Evolutionary conservation across 2,113 vertebrate genomes (phyloP), one percentile per base, ranked within the genome.

Genomic region (Telmatochromis sp.): DNA sequence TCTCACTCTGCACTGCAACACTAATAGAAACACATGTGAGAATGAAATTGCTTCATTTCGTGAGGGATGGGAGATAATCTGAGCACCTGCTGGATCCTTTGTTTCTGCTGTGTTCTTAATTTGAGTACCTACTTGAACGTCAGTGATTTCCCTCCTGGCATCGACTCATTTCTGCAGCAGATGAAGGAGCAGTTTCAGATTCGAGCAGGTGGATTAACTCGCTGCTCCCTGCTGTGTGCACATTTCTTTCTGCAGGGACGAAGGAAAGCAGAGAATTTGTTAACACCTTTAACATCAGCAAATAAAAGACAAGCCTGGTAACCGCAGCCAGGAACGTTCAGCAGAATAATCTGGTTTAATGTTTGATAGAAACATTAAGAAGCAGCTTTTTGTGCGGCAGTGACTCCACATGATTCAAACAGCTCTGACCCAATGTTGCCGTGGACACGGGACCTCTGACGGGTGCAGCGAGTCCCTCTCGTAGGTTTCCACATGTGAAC

Each of bases 1-100:
- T 4, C 49, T 33, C 51, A 7, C 79, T 55, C 42, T 53, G 80
- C 54, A 8, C 1, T 37, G 33, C 33, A 37, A 33, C 9, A 5
- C 42, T 6, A 26, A 57, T 19, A 26, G 35, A 81, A 31, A 81
- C 42, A 40, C 10, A 4, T 2, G 28, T 13, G 3, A 40, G 19
- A 9, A 35, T 82, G 31, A 79, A 55, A 82, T 40, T n/a, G 81
- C 78, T 82, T 65, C 55, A 80, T 88, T 80, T 82, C 15, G 53
- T 49, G 31, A 1, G 28, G 13, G 26, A 45, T 7, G 57, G n/a
- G 26, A 82, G 86, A 37, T 49, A 3, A 90, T 80, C 35, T 49
- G 58, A 85, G 58, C 81, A 40, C 84, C 86, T 84, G 88, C 91
- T 60, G 31, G 6, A 2, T 42, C 55, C 58, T 54, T 47, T 6